These are phyloP conservation scores for Chlorops oryzae DNA, from an alignment of 1,140 invertebrate genomes.

Conservation along the genomic window DNA sequence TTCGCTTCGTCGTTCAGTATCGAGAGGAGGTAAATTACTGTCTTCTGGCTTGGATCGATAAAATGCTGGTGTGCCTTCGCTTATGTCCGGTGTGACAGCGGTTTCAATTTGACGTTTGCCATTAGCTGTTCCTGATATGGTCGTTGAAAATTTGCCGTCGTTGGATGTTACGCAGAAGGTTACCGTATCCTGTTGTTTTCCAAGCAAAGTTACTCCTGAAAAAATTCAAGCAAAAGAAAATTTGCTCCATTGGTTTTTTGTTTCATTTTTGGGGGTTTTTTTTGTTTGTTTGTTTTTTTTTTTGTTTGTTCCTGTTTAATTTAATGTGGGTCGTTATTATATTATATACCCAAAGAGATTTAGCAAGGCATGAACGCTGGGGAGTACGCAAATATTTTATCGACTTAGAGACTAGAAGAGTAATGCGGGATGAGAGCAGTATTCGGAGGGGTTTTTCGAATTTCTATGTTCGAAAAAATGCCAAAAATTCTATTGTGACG, in stretches of 20 bases:
- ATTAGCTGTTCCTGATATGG: not conserved
- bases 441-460: too few species aligned
- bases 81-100: not conserved
- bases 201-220: slow-evolving; percentile 44
- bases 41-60: slow-evolving; percentile 12
- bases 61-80: slow-evolving; percentile 1
- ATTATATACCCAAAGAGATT: too few species aligned
- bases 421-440: too few species aligned
- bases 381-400: too few species aligned
- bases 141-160: slow-evolving; percentile 5
- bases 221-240: slow-evolving; percentile 37
- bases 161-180: slow-evolving; percentile 13
- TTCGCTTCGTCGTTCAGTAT: slow-evolving; percentile 4
- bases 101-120: not conserved
- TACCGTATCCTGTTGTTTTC: slow-evolving; percentile 31
- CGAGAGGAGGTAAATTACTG: too few species aligned
- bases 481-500: too few species aligned
- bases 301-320: too few species aligned
- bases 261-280: slow-evolving; percentile 1
- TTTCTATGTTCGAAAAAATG: too few species aligned
- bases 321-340: too few species aligned
- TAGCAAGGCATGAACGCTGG: too few species aligned
- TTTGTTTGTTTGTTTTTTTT: too few species aligned
- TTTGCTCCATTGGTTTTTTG: slow-evolving; percentile 17
- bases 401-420: too few species aligned